Conservation (phyloP, 30 jellyfish, hydroid and myxozoan genomes). For the Nemopilema nomurai region DNA sequence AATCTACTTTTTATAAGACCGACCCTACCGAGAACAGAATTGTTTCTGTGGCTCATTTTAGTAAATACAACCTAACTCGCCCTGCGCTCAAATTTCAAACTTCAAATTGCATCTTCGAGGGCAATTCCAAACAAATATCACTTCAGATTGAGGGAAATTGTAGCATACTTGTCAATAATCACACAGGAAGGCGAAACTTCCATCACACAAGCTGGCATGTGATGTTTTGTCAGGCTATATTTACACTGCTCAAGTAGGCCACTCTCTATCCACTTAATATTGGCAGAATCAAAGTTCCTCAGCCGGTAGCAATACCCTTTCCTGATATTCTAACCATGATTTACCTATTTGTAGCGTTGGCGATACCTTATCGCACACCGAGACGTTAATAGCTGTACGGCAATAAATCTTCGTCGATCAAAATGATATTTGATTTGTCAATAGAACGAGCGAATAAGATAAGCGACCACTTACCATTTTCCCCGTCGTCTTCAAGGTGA, state of each 20-base stretch:
- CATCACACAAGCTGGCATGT: not conserved
- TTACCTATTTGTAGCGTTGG: not conserved
- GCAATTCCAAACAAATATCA: not conserved
- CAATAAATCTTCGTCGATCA: not conserved
- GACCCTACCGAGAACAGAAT: not conserved
- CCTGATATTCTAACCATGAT: not conserved
- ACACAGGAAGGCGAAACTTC: not conserved
- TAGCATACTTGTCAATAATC: not conserved
- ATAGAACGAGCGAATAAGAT: not conserved
- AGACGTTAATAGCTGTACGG: not conserved
- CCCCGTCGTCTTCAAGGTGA: constrained; percentile 18
- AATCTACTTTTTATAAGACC: not conserved
- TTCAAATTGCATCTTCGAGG: not conserved
- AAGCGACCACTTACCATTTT: constrained; percentile 6
- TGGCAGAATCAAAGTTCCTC: not conserved
- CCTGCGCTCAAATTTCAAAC: not conserved
- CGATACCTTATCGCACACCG: not conserved
- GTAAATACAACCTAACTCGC: not conserved
- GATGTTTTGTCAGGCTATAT: not conserved
- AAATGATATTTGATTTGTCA: constrained; percentile 22
- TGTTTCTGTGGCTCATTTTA: not conserved
- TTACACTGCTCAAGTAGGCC: not conserved
- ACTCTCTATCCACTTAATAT: not conserved
- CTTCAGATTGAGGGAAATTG: not conserved
- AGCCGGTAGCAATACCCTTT: not conserved